Percentiles rank a stretch among this genome's conserved stretches.
These are phyloP conservation scores for Bombus fervidus DNA, from an alignment of 1,140 invertebrate genomes.

Conservation along the genomic window DNA sequence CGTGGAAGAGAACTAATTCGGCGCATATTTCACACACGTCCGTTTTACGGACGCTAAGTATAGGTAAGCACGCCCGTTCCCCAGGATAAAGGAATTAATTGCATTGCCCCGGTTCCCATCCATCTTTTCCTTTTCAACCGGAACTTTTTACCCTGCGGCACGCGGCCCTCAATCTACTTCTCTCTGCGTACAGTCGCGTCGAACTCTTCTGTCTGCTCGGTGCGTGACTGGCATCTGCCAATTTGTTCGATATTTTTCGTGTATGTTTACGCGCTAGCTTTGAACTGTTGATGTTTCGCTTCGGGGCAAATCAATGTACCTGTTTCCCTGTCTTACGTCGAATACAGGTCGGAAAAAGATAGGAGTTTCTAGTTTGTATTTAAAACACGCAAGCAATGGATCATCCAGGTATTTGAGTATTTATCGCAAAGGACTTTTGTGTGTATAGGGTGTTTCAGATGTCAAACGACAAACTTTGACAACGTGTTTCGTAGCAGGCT, in stretches of 20 bases:
- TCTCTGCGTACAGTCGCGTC: not conserved
- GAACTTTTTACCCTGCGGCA: not conserved
- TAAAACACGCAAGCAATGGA: not conserved
- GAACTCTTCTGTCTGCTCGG: too few relatives aligned
- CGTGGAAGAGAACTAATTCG: slow-evolving; percentile 70
- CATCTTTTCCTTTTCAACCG: slow-evolving; percentile 30
- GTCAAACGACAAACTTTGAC: too few relatives aligned
- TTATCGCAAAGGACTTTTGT: too few relatives aligned
- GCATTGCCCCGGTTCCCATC: slow-evolving; percentile 14
- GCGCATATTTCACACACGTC: slow-evolving; percentile 67
- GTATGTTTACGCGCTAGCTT: not conserved
- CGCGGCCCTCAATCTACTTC: not conserved
- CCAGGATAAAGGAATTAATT: slow-evolving; percentile 65
- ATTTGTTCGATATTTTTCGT: slow-evolving; percentile 3
- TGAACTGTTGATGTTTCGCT: not conserved
- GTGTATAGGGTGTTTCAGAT: too few relatives aligned
- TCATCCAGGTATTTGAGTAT: too few relatives aligned
- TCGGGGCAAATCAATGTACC: not conserved
- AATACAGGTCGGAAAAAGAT: too few relatives aligned
- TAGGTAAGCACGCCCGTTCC: slow-evolving; percentile 52
- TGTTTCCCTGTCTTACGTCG: not conserved
- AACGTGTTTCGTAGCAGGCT: too few relatives aligned
- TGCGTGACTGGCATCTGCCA: slow-evolving; percentile 10
- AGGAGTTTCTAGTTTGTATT: not conserved
- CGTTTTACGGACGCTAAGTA: slow-evolving; percentile 46